Percentiles rank a stretch among this genome's conserved stretches.
Conservation (phyloP, 1,140 invertebrate genomes). For the Teleogryllus occipitalis region DNA sequence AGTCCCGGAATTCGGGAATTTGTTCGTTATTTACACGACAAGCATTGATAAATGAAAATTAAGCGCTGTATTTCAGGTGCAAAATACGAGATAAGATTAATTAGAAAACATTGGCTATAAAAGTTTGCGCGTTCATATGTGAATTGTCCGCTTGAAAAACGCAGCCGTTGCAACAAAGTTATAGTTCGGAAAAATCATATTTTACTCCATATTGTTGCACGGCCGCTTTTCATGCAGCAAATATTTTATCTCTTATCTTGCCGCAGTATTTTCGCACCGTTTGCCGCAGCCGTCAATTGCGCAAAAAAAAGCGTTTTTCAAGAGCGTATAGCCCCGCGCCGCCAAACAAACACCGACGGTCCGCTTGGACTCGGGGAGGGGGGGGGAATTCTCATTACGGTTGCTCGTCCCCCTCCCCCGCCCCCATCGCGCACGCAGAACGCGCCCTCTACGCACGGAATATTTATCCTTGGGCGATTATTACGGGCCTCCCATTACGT, state of each 20-base stretch:
- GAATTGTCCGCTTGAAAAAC: neutral
- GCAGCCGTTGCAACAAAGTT: neutral
- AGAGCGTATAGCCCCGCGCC: neutral
- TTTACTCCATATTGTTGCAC: neutral
- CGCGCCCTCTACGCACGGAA: too few species aligned
- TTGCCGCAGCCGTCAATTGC: neutral
- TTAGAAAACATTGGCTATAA: neutral
- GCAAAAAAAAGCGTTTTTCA: neutral
- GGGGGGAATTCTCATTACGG: neutral
- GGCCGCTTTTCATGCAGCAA: neutral
- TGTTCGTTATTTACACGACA: neutral
- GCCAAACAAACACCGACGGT: neutral
- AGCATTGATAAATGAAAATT: neutral
- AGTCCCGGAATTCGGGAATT: neutral
- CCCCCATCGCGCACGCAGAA: too few species aligned
- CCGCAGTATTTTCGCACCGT: neutral
- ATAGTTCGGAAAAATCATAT: neutral
- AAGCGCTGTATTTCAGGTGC: neutral
- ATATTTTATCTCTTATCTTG: neutral
- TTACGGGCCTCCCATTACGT: too few species aligned
- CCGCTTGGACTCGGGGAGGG: too few species aligned
- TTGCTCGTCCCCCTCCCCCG: neutral
- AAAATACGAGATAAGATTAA: conserved; percentile 6
- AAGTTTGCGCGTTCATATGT: neutral
- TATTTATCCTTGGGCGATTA: too few species aligned